Evolutionary conservation across 2,113 vertebrate species (phyloP), one percentile per base, ranked within the genome.

Genomic region (Sturnus vulgaris): DNA sequence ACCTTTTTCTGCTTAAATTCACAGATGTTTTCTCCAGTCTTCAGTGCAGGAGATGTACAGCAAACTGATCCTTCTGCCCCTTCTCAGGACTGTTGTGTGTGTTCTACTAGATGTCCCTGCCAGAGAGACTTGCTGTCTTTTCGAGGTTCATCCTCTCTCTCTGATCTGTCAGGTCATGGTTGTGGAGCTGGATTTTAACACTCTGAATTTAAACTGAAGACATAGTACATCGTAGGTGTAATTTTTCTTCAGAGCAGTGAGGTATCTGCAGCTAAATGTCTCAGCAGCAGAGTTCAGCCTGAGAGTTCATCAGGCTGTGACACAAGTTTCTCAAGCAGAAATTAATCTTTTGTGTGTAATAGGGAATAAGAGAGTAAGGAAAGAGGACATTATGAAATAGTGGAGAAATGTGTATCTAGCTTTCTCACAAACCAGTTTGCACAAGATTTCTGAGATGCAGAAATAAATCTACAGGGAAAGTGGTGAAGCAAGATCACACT

Each of bases 171-270:
- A 76, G 33, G 8, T 44, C 1, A 1, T 46, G 27, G 27, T 2
- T 82, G 33, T 33, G n/a, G 27, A 72, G 53, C 30, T 68, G 57
- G 24, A 68, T 79, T 60, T 80, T 81, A 83, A 52, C 16, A 46
- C 9, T 31, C 35, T 2, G 2, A 56, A 40, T 39, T 15, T 6
- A 52, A 53, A 19, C 37, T 68, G 66, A 85, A 87, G 33, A 44
- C 15, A 47, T 1, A 1, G 11, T 47, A 33, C 12, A 49, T 9
- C 0, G 0, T 8, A 28, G 35, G 27, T 60, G 42, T 20, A 33
- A 50, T 61, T 90, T 86, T 82, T 82, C 68, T 68, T 88, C 35
- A 40, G 63, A 79, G 39, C 15, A 55, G 6, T 12, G 56, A 53
- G 1, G 1, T 66, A 11, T 20, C 46, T 53, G 15, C 37, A 70